phyloP scores from a whole-genome alignment of 2,797 vertebrate genomes.

The Myotis vivesi region DNA sequence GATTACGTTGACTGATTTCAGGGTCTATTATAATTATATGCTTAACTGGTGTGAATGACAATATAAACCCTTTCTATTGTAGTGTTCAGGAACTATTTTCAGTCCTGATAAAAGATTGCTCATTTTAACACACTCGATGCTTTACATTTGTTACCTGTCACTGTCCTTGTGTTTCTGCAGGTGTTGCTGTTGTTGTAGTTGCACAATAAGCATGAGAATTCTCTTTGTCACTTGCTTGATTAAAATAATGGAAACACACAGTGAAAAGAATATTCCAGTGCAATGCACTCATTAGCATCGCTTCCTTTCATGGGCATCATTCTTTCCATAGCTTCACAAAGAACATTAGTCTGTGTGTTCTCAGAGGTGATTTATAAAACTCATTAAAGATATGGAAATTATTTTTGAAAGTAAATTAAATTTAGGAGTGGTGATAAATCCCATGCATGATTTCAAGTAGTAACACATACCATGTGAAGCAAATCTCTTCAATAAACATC shows the following conservation, averaged over 20 bases:
- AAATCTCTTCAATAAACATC: constrained; percentile 58
- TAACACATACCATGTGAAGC: constrained; percentile 3
- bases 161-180: constrained; percentile 60
- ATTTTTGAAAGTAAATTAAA: constrained; percentile 74
- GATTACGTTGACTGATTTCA: constrained; percentile 46
- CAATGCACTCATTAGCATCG: constrained; percentile 70
- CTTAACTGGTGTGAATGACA: constrained; percentile 46
- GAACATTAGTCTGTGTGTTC: constrained; percentile 63
- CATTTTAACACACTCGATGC: constrained; percentile 9
- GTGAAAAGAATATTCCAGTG: constrained; percentile 67
- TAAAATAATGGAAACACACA: constrained; percentile 69
- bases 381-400: constrained; percentile 76
- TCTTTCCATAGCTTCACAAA: constrained; percentile 67
- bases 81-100: not conserved
- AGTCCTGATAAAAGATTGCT: constrained; percentile 49
- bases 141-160: constrained; percentile 71
- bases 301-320: constrained; percentile 41
- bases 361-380: constrained; percentile 72
- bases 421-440: constrained; percentile 61
- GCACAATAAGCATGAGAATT: constrained; percentile 65
- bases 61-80: constrained; percentile 40
- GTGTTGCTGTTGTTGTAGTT: constrained; percentile 71
- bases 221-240: constrained; percentile 75
- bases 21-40: constrained; percentile 44
- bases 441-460: constrained; percentile 56